Base-by-base conservation (phyloP, 2,888 invertebrate species). In the Exocentrus adspersus region DNA sequence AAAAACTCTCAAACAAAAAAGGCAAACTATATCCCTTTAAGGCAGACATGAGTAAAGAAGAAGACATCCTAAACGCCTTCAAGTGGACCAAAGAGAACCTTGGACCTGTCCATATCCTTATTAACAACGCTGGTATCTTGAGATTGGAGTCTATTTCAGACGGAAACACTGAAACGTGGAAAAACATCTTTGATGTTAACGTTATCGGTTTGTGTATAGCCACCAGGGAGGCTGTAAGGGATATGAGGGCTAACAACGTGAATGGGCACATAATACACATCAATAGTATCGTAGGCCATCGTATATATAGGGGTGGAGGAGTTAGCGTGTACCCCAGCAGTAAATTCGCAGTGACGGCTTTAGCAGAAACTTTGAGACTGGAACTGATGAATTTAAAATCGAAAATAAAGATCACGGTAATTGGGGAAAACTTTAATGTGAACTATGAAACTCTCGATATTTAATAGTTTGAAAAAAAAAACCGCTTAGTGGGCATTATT, bases 71-170 rank as follows among this genome's bases (percentile, higher is more conserved):
- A 9, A 51, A 57, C 10, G 68, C 72, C 2, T 77, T 78, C 62
- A 60, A 72, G 46, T 75, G 73, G 72, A 70, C 70, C 9, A 70
- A 65, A 16, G 59, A 70, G 0, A 74, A 75, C 37, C 30, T 78
- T 0, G 78, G 78, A 9, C 73, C 75, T 0, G 69, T 77, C 9
- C 66, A 73, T 46, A 69, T 76, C 16, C 63, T 77, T 3, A 62
- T 77, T 6, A 77, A 76, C 63, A 76, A 74, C 51, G 77, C 77
- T 12, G 77, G 74, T 1, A 24, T 67, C 0, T 14, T 48, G 1
- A 50, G 37, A 42, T 32, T 41, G 12, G 64, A 61, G 1, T 60
- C n/a, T 9, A 43, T 76, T 0, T 48, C 58, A 1, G 70, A 74
- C 28, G 72, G 72, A 1, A 56, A 68, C 4, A 68, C 64, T 4